phyloP scores from a whole-genome alignment of 2,113 vertebrate genomes.

The Oncorhynchus tshawytscha region DNA sequence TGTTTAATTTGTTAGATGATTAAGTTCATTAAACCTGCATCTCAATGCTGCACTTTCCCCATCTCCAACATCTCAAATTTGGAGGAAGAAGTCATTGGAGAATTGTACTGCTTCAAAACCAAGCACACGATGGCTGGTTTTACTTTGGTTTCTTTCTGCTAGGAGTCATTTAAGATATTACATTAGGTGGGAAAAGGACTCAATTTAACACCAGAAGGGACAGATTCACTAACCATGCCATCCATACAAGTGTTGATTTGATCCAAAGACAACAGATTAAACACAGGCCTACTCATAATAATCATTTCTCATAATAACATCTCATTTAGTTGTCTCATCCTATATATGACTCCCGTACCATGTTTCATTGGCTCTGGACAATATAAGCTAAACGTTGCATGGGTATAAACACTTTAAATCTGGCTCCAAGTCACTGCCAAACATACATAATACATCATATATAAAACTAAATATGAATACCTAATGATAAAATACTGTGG shows the following conservation, averaged over 20 bases:
- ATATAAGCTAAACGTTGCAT: background rate
- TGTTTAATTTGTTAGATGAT: constrained; percentile 73
- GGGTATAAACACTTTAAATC: background rate
- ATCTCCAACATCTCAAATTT: constrained; percentile 37
- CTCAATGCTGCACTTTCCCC: constrained; percentile 30
- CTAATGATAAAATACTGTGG: background rate
- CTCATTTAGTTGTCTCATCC: background rate
- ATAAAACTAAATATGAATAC: background rate
- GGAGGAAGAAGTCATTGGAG: constrained; percentile 51
- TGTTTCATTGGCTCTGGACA: background rate
- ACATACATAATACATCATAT: background rate
- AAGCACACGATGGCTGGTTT: constrained; percentile 60
- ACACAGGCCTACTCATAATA: background rate
- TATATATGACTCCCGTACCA: background rate
- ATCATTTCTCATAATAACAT: too few relatives aligned
- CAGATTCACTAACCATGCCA: constrained; percentile 10
- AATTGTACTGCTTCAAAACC: constrained; percentile 56
- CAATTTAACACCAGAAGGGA: constrained; percentile 1
- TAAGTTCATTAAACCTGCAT: constrained; percentile 74
- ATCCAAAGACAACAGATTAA: constrained; percentile 37
- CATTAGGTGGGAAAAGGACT: constrained; percentile 25
- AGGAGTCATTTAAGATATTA: constrained; percentile 55
- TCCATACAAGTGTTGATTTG: constrained; percentile 28
- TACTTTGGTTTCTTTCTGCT: constrained; percentile 33
- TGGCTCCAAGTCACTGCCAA: background rate